Percentiles rank a stretch among this genome's conserved stretches.
Evolutionary conservation across 1,140 invertebrate species (phyloP).

Genomic region (Phthorimaea operculella): DNA sequence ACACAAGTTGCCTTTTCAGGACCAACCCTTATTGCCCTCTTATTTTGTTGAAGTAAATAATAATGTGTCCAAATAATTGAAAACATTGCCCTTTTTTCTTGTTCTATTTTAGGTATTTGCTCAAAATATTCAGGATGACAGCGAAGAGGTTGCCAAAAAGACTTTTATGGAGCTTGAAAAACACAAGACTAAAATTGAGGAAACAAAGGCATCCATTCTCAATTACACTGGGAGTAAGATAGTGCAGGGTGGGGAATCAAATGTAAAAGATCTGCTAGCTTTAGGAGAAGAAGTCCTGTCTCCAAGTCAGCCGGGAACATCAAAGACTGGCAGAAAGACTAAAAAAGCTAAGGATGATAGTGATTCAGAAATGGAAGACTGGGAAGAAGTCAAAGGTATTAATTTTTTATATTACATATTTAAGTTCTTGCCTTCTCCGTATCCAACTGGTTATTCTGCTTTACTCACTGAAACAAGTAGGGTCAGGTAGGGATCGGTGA

Average conservation of each 20-base stretch:
- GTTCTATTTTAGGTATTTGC: slow-evolving; percentile 56
- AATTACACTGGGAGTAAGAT: slow-evolving; percentile 50
- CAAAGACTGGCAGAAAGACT: slow-evolving; percentile 25
- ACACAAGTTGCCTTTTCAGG: too few relatives aligned
- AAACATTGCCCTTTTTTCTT: too few relatives aligned
- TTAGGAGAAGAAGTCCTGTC: slow-evolving; percentile 62
- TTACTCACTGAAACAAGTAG: too few relatives aligned
- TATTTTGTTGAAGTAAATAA: too few relatives aligned
- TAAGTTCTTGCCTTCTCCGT: too few relatives aligned
- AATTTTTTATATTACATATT: background rate
- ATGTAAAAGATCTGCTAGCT: slow-evolving; percentile 67
- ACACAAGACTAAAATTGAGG: slow-evolving; percentile 64
- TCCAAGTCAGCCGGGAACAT: slow-evolving; percentile 13
- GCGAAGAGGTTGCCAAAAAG: slow-evolving; percentile 54
- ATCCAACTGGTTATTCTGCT: too few relatives aligned
- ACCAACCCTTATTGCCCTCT: too few relatives aligned
- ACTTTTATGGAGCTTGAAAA: slow-evolving; percentile 63
- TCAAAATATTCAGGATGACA: slow-evolving; percentile 39
- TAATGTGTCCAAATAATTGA: too few relatives aligned
- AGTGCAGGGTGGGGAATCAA: slow-evolving; percentile 34
- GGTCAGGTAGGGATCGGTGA: too few relatives aligned
- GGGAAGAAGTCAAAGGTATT: slow-evolving; percentile 73
- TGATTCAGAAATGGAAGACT: slow-evolving; percentile 71
- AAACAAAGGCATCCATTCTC: slow-evolving; percentile 65
- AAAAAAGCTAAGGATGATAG: slow-evolving; percentile 49